Conservation (phyloP, 1,140 invertebrate species). For the Plectrocnemia conspersa region DNA sequence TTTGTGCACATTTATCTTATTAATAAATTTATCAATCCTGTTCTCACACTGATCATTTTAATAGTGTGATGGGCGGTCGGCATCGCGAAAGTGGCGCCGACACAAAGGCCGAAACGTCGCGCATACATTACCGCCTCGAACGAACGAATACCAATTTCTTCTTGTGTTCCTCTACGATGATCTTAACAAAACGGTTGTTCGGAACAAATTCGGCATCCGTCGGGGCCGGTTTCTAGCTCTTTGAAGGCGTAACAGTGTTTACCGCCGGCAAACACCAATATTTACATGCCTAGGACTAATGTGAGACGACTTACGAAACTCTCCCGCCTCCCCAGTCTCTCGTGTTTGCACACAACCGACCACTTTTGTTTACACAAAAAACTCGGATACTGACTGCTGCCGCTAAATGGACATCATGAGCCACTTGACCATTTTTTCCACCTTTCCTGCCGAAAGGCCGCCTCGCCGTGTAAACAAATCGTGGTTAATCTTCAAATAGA, state of each 20-base stretch:
- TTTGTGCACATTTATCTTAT: no score
- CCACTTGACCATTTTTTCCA: not conserved
- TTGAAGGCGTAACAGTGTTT: slow-evolving; percentile 11
- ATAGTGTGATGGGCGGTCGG: not conserved
- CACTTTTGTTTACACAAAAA: slow-evolving; percentile 12
- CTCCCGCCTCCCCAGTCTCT: not conserved
- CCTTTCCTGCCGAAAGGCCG: not conserved
- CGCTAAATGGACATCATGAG: slow-evolving; percentile 6
- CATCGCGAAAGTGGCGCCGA: not conserved
- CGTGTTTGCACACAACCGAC: slow-evolving; percentile 7
- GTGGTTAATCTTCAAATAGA: slow-evolving; percentile 18
- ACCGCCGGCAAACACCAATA: slow-evolving; percentile 15
- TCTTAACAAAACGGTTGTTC: slow-evolving; percentile 16
- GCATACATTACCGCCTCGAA: slow-evolving; percentile 8
- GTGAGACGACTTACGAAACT: slow-evolving; percentile 17
- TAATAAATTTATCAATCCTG: no score
- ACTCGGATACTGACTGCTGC: no score
- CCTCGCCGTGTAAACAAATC: not conserved
- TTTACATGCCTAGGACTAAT: slow-evolving; percentile 15
- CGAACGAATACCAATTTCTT: slow-evolving; percentile 10
- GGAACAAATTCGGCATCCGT: slow-evolving; percentile 24
- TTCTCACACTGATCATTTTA: no score
- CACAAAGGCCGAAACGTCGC: slow-evolving; percentile 1
- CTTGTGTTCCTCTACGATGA: slow-evolving; percentile 15
- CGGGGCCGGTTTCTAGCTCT: slow-evolving; percentile 4